Conservation (phyloP, 2,888 invertebrate species). For the Lasioglossum malachurum region DNA sequence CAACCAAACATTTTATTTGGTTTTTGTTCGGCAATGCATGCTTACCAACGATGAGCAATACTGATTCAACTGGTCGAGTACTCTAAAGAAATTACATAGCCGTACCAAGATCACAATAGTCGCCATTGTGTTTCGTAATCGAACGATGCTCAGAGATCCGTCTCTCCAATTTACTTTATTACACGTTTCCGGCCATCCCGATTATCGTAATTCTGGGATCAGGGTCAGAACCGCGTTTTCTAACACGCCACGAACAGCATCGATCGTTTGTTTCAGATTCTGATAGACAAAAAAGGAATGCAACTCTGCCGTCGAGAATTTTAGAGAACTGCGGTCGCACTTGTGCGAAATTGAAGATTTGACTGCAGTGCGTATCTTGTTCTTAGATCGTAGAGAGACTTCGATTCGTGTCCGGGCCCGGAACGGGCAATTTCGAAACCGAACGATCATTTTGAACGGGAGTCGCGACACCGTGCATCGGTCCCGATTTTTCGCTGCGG, state of each 20-base stretch:
- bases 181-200: not conserved
- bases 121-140: not conserved
- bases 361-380: too few species aligned
- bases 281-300: too few species aligned
- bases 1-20: not conserved
- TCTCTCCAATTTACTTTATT: not conserved
- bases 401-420: not conserved
- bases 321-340: too few species aligned
- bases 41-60: not conserved
- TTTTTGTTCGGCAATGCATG: not conserved
- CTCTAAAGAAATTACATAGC: not conserved
- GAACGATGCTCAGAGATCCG: not conserved
- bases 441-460: not conserved
- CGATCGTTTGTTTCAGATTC: too few species aligned
- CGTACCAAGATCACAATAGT: not conserved
- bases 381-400: not conserved
- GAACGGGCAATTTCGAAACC: not conserved
- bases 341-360: too few species aligned
- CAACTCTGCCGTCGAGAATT: too few species aligned
- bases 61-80: not conserved
- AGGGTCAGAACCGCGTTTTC: not conserved
- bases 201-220: not conserved
- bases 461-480: not conserved
- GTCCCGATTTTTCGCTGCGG: conserved; percentile 19
- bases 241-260: not conserved